These are phyloP conservation scores for Physeter macrocephalus DNA, from an alignment of 2,113 vertebrate species.

Conservation along the genomic window DNA sequence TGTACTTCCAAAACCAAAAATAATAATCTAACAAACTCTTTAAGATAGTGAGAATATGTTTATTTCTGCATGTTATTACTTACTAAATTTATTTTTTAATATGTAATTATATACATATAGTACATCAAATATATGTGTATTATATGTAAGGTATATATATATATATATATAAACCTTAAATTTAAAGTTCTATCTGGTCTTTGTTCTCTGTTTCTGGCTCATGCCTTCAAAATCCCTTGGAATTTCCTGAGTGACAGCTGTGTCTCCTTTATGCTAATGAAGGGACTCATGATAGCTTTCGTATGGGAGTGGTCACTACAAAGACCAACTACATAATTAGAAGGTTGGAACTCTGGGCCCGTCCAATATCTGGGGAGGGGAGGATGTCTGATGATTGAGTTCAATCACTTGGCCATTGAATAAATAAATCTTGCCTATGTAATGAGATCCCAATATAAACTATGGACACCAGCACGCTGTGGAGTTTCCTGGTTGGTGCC, in stretches of 20 bases:
- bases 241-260: background rate
- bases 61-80: background rate
- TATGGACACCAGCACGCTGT: background rate
- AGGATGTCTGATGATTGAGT: background rate
- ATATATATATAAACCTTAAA: background rate
- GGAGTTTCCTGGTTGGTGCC: no score
- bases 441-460: background rate
- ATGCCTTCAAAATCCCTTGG: background rate
- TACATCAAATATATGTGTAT: background rate
- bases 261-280: background rate
- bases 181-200: background rate
- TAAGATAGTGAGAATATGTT: background rate
- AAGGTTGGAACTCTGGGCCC: background rate
- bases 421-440: background rate
- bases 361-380: background rate
- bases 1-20: background rate
- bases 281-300: background rate
- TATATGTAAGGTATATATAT: background rate
- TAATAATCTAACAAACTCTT: background rate
- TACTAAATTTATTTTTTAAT: background rate
- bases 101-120: background rate
- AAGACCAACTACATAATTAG: background rate
- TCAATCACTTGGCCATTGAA: background rate
- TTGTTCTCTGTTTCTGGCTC: background rate
- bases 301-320: background rate